phyloP scores from a whole-genome alignment of 1,140 invertebrate species.

The Listronotus oregonensis region DNA sequence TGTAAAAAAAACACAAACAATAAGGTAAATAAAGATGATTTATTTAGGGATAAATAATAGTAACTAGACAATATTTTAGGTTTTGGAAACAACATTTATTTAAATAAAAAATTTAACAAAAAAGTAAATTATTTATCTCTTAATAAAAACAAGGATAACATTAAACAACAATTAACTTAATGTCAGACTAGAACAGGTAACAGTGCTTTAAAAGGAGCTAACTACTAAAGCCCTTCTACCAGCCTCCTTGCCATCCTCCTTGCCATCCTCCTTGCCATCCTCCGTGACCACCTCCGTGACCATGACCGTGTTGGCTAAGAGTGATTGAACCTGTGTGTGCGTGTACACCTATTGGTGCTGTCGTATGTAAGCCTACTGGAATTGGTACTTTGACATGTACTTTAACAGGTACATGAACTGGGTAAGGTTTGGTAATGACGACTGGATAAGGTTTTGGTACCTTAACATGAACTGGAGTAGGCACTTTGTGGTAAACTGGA shows the following conservation, averaged over 20 bases:
- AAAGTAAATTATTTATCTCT: background rate
- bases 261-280: background rate
- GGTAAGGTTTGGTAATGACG: slow-evolving; percentile 42
- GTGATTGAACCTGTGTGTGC: slow-evolving; percentile 21
- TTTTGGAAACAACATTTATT: no score
- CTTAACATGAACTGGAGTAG: slow-evolving; percentile 50
- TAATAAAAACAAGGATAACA: background rate
- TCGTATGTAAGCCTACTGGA: slow-evolving; percentile 33
- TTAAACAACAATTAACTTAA: slow-evolving; percentile 4
- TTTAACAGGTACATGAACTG: slow-evolving; percentile 43
- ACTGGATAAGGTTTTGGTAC: slow-evolving; percentile 50
- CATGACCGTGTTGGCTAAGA: slow-evolving; percentile 20
- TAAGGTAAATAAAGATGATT: no score
- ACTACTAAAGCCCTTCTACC: background rate
- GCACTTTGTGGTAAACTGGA: slow-evolving; percentile 52
- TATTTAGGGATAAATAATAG: no score
- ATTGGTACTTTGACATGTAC: slow-evolving; percentile 43
- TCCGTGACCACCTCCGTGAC: background rate
- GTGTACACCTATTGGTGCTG: slow-evolving; percentile 23
- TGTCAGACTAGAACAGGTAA: slow-evolving; percentile 22
- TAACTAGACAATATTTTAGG: no score
- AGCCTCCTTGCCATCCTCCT: slow-evolving; percentile 8
- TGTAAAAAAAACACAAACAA: no score
- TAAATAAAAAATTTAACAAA: background rate
- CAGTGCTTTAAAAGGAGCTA: background rate